Conservation (phyloP, 2,113 vertebrate genomes). For the Anguilla japonica region DNA sequence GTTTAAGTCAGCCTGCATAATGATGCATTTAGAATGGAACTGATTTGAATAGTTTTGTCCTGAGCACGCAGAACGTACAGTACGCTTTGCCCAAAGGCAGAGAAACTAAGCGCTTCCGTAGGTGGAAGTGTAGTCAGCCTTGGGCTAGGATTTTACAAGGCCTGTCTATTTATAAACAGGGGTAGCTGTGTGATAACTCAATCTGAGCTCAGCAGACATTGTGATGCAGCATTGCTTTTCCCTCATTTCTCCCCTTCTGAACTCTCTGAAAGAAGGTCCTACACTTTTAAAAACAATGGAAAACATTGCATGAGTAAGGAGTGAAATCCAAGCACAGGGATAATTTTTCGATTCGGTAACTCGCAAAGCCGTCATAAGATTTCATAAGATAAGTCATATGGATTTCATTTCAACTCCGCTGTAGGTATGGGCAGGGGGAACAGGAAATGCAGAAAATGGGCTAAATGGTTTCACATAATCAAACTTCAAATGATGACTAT, state of each 20-base stretch:
- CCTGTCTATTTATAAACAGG: constrained; percentile 53
- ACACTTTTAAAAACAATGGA: constrained; percentile 43
- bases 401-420: constrained; percentile 60
- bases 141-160: constrained; percentile 40
- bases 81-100: constrained; percentile 7
- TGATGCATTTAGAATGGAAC: neutral
- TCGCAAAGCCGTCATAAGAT: constrained; percentile 26
- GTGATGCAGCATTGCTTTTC: constrained; percentile 35
- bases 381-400: constrained; percentile 48
- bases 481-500: constrained; percentile 35
- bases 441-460: constrained; percentile 26
- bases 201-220: constrained; percentile 26
- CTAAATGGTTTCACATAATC: constrained; percentile 47
- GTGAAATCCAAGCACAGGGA: constrained; percentile 36
- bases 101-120: constrained; percentile 12
- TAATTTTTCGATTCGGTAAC: constrained; percentile 50
- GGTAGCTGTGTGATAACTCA: constrained; percentile 55
- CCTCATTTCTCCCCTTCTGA: neutral
- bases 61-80: neutral
- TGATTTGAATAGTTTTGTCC: neutral
- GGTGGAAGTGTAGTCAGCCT: neutral
- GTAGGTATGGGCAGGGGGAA: constrained; percentile 51
- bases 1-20: neutral
- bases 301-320: constrained; percentile 51
- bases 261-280: constrained; percentile 7